These are phyloP conservation scores for Alloplasta piceator DNA, from an alignment of 2,888 invertebrate genomes.

Conservation along the genomic window DNA sequence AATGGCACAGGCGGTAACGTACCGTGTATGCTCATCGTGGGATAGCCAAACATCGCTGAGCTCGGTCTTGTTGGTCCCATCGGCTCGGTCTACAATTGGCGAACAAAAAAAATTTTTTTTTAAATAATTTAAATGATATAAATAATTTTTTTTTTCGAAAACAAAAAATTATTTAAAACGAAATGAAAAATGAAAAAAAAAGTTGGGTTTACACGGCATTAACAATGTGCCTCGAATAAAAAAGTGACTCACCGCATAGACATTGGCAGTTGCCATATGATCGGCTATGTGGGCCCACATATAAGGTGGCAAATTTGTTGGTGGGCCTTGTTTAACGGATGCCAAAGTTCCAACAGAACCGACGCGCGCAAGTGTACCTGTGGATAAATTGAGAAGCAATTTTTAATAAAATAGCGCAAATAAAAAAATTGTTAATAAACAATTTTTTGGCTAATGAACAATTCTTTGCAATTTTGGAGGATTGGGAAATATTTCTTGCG, in stretches of 20 bases:
- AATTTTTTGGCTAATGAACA: background rate
- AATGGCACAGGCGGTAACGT: slow-evolving; percentile 89
- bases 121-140: background rate
- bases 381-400: background rate
- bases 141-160: slow-evolving; percentile 4
- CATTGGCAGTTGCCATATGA: slow-evolving; percentile 93
- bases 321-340: slow-evolving; percentile 81
- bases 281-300: slow-evolving; percentile 95
- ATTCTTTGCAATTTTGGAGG: too few relatives aligned
- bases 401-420: background rate
- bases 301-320: slow-evolving; percentile 87
- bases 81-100: slow-evolving; percentile 87
- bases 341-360: slow-evolving; percentile 81
- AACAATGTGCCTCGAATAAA: background rate
- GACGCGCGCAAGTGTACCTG: slow-evolving; percentile 78
- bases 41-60: slow-evolving; percentile 93
- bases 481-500: too few relatives aligned
- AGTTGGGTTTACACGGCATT: too few relatives aligned
- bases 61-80: slow-evolving; percentile 90
- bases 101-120: slow-evolving; percentile 73
- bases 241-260: slow-evolving; percentile 89
- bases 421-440: background rate
- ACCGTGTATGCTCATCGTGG: slow-evolving; percentile 85
- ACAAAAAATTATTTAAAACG: slow-evolving; percentile 1
- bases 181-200: background rate